Conservation (phyloP, 2,797 vertebrate species). For the Sylvia borin region DNA sequence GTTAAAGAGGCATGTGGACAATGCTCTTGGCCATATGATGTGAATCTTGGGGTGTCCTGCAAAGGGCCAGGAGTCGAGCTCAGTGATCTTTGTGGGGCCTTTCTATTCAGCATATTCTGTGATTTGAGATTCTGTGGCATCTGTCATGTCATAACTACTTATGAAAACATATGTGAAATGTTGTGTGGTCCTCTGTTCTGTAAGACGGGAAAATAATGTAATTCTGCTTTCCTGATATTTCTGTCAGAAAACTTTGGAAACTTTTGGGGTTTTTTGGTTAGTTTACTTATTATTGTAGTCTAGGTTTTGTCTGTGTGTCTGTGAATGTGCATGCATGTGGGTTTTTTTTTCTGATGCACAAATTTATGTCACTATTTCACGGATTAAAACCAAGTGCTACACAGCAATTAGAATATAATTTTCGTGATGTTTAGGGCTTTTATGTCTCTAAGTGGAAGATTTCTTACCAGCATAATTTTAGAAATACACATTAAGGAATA, state of each 20-base stretch:
- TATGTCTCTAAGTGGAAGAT: neutral
- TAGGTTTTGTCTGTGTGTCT: neutral
- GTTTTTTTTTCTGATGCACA: neutral
- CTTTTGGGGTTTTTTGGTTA: rapidly evolving
- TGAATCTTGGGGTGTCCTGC: neutral
- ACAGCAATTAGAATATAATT: neutral
- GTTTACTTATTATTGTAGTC: neutral
- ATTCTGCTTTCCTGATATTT: neutral
- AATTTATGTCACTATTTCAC: neutral
- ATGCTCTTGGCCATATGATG: rapidly evolving
- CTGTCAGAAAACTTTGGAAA: neutral
- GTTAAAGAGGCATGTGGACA: neutral
- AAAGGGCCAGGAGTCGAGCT: neutral
- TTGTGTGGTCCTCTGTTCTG: neutral
- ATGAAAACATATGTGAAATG: neutral
- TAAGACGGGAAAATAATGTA: neutral
- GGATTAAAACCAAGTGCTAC: neutral
- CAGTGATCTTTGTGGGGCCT: too few species aligned
- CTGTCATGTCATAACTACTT: neutral
- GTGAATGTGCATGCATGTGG: rapidly evolving
- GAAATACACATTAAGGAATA: neutral
- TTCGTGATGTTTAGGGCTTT: neutral
- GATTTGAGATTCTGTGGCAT: neutral
- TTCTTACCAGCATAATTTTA: neutral
- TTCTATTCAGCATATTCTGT: neutral